These are phyloP conservation scores for Pygocentrus nattereri DNA, from an alignment of 2,797 vertebrate genomes.

Conservation along the genomic window DNA sequence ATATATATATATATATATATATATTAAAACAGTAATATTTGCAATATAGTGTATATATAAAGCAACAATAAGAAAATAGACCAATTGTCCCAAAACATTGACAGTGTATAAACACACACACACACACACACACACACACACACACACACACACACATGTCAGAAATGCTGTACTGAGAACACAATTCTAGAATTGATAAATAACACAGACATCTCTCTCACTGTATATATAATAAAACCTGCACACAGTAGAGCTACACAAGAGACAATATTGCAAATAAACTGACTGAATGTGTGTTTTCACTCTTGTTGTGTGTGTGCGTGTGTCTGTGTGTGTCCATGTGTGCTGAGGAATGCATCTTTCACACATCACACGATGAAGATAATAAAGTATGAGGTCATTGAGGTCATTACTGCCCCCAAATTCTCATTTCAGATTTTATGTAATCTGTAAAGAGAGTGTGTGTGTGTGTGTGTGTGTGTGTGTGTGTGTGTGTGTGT, in stretches of 20 bases:
- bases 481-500: not conserved
- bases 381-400: conserved; percentile 54
- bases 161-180: conserved; percentile 20
- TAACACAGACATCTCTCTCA: conserved; percentile 31
- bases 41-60: too few species aligned
- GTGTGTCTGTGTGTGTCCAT: conserved; percentile 11
- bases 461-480: too few species aligned
- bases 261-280: conserved; percentile 11
- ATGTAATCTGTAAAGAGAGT: conserved; percentile 9
- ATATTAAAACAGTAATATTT: too few species aligned
- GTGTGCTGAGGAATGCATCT: conserved; percentile 29
- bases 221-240: conserved; percentile 18
- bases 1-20: too few species aligned
- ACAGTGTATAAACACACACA: too few species aligned
- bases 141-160: too few species aligned
- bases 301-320: conserved; percentile 8
- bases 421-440: conserved; percentile 44
- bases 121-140: too few species aligned
- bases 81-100: too few species aligned
- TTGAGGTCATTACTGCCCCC: conserved; percentile 33
- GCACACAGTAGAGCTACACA: not conserved
- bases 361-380: conserved; percentile 36
- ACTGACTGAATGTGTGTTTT: not conserved
- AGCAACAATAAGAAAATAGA: too few species aligned
- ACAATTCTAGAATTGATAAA: not conserved